Evolutionary conservation across 2,797 vertebrate genomes (phyloP).

Genomic region (Malurus leucopterus): DNA sequence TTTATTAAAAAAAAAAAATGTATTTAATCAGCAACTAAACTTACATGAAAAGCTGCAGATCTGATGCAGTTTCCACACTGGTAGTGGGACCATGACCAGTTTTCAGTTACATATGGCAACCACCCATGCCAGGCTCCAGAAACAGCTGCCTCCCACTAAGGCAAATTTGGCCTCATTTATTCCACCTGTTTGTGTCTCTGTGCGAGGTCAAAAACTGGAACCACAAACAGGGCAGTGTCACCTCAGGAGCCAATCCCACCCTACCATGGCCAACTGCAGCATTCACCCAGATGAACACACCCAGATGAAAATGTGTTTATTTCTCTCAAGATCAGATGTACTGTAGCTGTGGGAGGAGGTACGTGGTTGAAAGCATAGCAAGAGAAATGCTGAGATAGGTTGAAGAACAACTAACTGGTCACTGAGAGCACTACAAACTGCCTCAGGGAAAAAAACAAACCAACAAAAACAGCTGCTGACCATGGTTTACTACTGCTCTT

Average conservation of each 20-base stretch:
- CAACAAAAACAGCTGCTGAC: background rate
- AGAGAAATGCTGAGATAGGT: background rate
- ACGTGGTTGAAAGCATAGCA: fast-evolving
- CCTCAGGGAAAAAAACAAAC: fast-evolving
- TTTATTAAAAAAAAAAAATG: fast-evolving
- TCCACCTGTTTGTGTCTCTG: background rate
- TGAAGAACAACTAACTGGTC: background rate
- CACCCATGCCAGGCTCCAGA: fast-evolving
- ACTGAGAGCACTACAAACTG: background rate
- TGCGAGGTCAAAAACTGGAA: background rate
- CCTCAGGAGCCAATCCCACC: background rate
- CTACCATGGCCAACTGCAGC: background rate
- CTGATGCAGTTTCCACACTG: fast-evolving
- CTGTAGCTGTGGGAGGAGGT: background rate
- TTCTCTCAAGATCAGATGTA: background rate
- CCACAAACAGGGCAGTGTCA: fast-evolving
- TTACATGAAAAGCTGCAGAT: background rate
- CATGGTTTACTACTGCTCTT: background rate
- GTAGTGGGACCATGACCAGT: background rate
- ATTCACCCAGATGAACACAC: background rate
- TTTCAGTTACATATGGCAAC: background rate
- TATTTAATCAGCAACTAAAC: background rate
- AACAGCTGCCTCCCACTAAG: background rate
- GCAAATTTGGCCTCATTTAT: background rate
- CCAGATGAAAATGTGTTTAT: background rate